Percentiles rank a stretch among this genome's conserved stretches.
phyloP scores from a whole-genome alignment of 2,797 vertebrate species.

The Mormyrus proboscirostris region DNA sequence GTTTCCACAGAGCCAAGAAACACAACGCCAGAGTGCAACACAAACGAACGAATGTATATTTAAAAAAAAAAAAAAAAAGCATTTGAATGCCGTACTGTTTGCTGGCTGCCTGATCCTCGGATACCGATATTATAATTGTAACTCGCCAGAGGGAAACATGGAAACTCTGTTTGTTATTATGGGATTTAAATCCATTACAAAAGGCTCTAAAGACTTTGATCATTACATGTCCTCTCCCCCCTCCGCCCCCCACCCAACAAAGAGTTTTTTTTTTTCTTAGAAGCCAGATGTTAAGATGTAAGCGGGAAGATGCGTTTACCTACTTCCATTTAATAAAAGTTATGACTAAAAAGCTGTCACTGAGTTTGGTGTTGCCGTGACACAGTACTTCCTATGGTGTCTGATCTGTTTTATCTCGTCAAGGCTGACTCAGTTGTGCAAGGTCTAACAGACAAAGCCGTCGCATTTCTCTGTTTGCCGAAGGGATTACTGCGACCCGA shows the following conservation, averaged over 20 bases:
- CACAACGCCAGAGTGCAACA: background rate
- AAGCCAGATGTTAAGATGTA: background rate
- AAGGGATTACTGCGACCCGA: background rate
- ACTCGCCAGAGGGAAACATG: conserved; percentile 10
- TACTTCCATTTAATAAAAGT: background rate
- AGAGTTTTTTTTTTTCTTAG: background rate
- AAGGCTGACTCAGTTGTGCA: background rate
- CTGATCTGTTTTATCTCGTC: background rate
- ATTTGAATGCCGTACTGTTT: background rate
- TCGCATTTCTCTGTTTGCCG: background rate
- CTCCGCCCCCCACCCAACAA: background rate
- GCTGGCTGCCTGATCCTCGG: background rate
- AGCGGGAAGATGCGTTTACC: background rate
- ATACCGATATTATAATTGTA: conserved; percentile 15
- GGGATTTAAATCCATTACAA: conserved; percentile 21
- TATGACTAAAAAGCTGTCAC: background rate
- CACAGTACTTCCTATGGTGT: background rate
- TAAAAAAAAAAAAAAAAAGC: background rate
- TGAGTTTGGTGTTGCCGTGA: background rate
- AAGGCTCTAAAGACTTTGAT: conserved; percentile 16
- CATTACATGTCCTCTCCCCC: background rate
- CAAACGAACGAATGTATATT: background rate
- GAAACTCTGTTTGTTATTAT: conserved; percentile 16
- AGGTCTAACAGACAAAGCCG: background rate
- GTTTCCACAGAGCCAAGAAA: background rate